These are phyloP conservation scores for Coregonus suidteri DNA, from an alignment of 2,797 vertebrate species.

Conservation along the genomic window DNA sequence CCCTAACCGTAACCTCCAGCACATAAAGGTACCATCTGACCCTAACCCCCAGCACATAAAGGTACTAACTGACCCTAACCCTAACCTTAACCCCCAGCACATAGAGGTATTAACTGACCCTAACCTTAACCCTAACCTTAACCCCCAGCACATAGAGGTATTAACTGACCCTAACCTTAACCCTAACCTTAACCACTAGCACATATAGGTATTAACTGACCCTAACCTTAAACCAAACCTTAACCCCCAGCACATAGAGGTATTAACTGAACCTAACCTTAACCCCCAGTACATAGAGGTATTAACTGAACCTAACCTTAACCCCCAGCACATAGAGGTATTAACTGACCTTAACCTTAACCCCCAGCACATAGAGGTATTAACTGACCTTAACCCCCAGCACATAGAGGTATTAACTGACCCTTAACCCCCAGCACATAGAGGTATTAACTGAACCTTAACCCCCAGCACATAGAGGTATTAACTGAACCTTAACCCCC, in stretches of 20 bases:
- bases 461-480: conserved; percentile 83
- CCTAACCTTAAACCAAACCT: conserved; percentile 13
- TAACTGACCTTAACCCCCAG: not conserved
- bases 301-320: too few species aligned
- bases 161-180: too few species aligned
- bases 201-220: too few species aligned
- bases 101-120: too few species aligned
- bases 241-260: too few species aligned
- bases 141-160: conserved; percentile 83
- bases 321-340: not conserved
- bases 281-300: conserved; percentile 83
- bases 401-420: too few species aligned
- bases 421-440: too few species aligned
- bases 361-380: not conserved
- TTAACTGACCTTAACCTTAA: too few species aligned
- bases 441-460: too few species aligned
- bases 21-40: conserved; percentile 77
- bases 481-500: too few species aligned
- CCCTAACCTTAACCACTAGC: not conserved
- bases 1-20: conserved; percentile 54
- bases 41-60: not conserved
- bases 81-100: conserved; percentile 7
- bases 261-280: too few species aligned
- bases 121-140: too few species aligned
- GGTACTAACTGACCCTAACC: not conserved